These are phyloP conservation scores for Labeo catla DNA, from an alignment of 2,113 vertebrate species.

Conservation along the genomic window DNA sequence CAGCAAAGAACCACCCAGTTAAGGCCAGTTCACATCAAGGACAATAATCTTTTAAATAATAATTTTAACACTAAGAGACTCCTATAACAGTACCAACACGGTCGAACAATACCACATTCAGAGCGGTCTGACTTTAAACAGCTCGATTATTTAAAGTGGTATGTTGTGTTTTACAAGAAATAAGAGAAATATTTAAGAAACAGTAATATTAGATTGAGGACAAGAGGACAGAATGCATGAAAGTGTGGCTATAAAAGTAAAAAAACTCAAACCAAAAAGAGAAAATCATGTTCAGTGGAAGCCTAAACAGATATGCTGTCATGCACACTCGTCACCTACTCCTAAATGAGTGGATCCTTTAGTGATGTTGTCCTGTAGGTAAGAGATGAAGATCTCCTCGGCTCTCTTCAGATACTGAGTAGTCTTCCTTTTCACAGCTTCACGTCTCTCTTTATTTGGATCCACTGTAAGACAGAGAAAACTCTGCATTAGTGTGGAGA, in stretches of 20 bases:
- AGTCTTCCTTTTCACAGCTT: conserved; percentile 95
- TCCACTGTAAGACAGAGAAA: conserved; percentile 80
- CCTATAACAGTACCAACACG: background rate
- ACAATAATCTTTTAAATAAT: background rate
- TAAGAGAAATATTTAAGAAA: no score
- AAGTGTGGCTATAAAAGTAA: background rate
- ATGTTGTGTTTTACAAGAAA: no score
- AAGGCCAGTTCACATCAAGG: background rate
- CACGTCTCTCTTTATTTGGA: conserved; percentile 91
- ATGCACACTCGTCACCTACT: conserved; percentile 63
- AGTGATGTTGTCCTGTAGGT: conserved; percentile 86
- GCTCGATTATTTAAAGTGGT: no score
- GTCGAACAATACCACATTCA: background rate
- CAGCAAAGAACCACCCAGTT: background rate
- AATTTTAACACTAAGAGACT: background rate
- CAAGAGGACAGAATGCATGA: no score
- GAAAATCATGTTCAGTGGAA: background rate
- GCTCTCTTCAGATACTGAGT: conserved; percentile 95
- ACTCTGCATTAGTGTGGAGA: background rate
- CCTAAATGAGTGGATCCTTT: conserved; percentile 73
- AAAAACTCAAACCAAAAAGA: no score
- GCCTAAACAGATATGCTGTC: background rate
- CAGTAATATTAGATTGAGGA: no score
- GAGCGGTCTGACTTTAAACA: background rate
- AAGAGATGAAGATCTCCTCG: conserved; percentile 95